phyloP scores from a whole-genome alignment of 2,113 vertebrate species.

The Andinoacara biseriatus region DNA sequence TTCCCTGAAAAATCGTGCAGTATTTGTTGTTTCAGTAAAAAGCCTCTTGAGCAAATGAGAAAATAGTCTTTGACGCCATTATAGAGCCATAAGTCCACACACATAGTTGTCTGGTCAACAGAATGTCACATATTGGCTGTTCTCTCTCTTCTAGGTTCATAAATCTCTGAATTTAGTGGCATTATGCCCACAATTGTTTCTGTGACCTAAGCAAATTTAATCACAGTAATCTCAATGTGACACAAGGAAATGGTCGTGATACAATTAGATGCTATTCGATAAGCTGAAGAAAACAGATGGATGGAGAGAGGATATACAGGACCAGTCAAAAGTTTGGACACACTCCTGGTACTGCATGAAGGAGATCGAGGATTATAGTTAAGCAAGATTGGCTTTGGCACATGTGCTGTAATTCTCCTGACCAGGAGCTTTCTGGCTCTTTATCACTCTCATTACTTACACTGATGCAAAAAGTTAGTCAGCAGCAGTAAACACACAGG shows the following conservation, averaged over 20 bases:
- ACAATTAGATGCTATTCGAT: neutral
- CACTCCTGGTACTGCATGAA: neutral
- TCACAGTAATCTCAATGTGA: neutral
- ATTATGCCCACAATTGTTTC: neutral
- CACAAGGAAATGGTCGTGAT: neutral
- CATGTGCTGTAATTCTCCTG: neutral
- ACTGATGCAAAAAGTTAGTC: neutral
- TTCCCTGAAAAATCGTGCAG: slow-evolving; percentile 18
- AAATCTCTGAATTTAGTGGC: neutral
- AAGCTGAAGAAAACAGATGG: neutral
- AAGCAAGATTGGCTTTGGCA: neutral
- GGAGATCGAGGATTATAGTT: neutral
- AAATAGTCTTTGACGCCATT: neutral
- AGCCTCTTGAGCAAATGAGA: neutral
- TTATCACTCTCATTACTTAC: neutral
- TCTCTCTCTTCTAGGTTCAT: neutral
- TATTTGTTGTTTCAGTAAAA: neutral
- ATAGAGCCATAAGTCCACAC: neutral
- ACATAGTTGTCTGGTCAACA: neutral
- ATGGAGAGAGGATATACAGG: neutral
- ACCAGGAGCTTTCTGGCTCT: neutral
- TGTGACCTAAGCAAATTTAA: neutral
- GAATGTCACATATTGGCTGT: neutral
- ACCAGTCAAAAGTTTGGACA: too few species aligned
- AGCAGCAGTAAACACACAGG: neutral